Conservation (phyloP, 2,888 invertebrate species). For the Drosophila dives region DNA sequence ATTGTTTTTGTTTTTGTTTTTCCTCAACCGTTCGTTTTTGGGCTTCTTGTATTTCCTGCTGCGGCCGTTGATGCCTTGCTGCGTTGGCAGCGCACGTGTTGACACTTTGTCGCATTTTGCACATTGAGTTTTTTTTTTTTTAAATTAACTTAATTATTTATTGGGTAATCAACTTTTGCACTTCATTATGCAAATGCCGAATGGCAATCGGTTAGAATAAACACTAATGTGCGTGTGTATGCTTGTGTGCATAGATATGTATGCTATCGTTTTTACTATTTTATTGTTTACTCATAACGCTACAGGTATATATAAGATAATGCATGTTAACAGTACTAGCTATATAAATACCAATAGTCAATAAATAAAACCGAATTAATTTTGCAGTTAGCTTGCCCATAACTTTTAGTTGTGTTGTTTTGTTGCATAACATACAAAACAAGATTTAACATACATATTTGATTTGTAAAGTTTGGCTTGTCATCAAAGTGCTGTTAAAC, state of each 20-base stretch:
- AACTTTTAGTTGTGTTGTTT: not conserved
- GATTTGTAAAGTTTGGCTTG: not conserved
- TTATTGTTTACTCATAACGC: not conserved
- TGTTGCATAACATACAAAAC: not conserved
- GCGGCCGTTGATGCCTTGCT: conserved; percentile 9
- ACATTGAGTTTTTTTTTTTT: conserved; percentile 10
- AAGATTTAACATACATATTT: not conserved
- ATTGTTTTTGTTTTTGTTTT: conserved; percentile 9
- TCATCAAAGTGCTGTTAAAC: not conserved
- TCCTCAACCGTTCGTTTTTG: conserved; percentile 20
- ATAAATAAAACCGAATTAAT: not conserved
- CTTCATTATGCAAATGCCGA: conserved; percentile 4
- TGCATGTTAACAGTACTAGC: not conserved
- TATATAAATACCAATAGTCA: not conserved
- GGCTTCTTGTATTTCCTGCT: conserved; percentile 76
- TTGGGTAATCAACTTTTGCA: conserved; percentile 35
- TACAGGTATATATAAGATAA: not conserved
- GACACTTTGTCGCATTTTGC: conserved; percentile 35
- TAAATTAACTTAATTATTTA: conserved; percentile 20
- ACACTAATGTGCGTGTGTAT: not conserved
- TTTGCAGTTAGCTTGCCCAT: not conserved
- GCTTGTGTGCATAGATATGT: conserved; percentile 24
- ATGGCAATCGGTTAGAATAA: not conserved
- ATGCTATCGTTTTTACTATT: not conserved
- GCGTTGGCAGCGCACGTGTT: conserved; percentile 65